Evolutionary conservation across 2,888 invertebrate species (phyloP).

Genomic region (Lydus trimaculatus): DNA sequence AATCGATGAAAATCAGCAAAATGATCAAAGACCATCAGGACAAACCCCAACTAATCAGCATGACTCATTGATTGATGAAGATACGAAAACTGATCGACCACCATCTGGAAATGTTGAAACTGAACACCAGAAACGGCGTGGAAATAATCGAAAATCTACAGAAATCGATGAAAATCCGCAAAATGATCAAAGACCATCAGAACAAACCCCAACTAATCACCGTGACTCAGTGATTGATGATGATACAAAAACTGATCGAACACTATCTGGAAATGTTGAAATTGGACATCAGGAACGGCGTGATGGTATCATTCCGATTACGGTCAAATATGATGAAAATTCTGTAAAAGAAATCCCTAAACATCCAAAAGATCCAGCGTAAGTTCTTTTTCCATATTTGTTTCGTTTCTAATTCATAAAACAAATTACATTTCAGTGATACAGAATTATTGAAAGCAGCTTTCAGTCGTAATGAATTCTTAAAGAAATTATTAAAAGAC

Average conservation of each 20-base stretch:
- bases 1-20: not conserved
- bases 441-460: constrained; percentile 32
- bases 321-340: constrained; percentile 28
- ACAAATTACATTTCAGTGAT: constrained; percentile 22
- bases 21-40: not conserved
- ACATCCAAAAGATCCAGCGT: constrained; percentile 35
- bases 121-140: no score
- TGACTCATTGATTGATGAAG: no score
- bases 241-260: no score
- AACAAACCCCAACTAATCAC: no score
- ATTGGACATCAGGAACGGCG: no score
- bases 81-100: no score
- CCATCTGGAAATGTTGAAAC: no score
- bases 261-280: no score
- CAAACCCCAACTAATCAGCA: not conserved
- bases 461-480: constrained; percentile 44
- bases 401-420: constrained; percentile 7
- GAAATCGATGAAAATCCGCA: not conserved
- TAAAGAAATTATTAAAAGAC: constrained; percentile 41
- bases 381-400: constrained; percentile 16
- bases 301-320: constrained; percentile 29
- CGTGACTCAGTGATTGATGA: no score
- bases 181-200: no score
- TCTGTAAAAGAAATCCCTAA: constrained; percentile 20
- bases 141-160: not conserved